Conservation (phyloP, 2,888 invertebrate species). For the Heteromurus nitidus region DNA sequence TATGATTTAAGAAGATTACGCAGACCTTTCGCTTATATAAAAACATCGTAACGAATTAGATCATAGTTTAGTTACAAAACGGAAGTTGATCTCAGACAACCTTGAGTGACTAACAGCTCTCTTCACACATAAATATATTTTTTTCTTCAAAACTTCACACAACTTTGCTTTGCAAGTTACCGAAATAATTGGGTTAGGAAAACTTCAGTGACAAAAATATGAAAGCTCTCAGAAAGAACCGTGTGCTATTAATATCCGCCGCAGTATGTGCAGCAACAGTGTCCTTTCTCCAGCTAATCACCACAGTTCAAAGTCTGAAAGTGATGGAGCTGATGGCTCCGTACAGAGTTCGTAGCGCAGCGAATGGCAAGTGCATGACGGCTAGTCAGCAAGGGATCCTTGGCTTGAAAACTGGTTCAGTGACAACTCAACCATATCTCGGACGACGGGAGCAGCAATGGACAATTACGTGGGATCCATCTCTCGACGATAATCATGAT, state of each 20-base stretch:
- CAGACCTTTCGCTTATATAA: slow-evolving; percentile 28
- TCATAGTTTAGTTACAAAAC: slow-evolving; percentile 47
- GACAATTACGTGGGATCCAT: slow-evolving; percentile 67
- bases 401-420: slow-evolving; percentile 62
- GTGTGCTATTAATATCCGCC: too few relatives aligned
- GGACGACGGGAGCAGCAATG: slow-evolving; percentile 54
- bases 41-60: slow-evolving; percentile 12
- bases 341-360: slow-evolving; percentile 61
- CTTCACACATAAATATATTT: neutral
- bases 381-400: slow-evolving; percentile 66
- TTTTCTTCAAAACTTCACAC: neutral
- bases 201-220: too few relatives aligned
- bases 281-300: slow-evolving; percentile 31
- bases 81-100: slow-evolving; percentile 56
- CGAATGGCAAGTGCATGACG: slow-evolving; percentile 57
- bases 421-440: slow-evolving; percentile 56
- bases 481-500: slow-evolving; percentile 58
- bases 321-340: slow-evolving; percentile 70
- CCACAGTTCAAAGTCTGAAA: slow-evolving; percentile 28
- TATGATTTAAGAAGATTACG: slow-evolving; percentile 29
- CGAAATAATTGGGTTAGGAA: neutral
- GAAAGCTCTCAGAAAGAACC: too few relatives aligned
- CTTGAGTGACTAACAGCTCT: slow-evolving; percentile 19
- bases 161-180: neutral
- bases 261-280: slow-evolving; percentile 16